Evolutionary conservation across 2,113 vertebrate genomes (phyloP), one percentile per base, ranked within the genome.

Genomic region (Podarcis raffonei): DNA sequence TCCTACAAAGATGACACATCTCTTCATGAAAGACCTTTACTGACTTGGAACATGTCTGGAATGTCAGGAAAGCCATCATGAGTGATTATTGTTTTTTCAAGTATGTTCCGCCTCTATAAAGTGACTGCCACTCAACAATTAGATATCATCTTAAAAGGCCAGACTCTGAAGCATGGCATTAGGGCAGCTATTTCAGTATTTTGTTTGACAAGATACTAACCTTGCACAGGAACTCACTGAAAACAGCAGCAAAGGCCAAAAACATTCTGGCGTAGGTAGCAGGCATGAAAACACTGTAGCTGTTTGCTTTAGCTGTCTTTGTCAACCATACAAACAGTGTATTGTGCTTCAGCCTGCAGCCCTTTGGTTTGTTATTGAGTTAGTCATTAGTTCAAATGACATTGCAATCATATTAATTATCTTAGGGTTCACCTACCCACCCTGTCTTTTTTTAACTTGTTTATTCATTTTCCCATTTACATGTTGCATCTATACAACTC

Each of bases 141-240:
- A 82, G 86, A 74, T 75, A 87, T 87, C 53, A 87, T 69, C 39
- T 88, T 42, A 83, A 88, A 88, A 88, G 69, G 87, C 71, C 87
- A 83, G 57, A 25, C 59, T 37, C 35, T 83, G 86, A 42, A 87
- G 27, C 69, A 30, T 42, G 79, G 32, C 32, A 74, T 65, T 42
- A 88, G n/a, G 62, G 30, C 53, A 48, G 25, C 48, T 88, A 42
- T 82, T 88, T 76, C 80, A 66, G 11, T 83, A 27, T 65, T 76
- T 83, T 27, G 32, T 66, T 75, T 88, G 87, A 76, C 37, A 82
- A 88, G 69, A 71, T n/a, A 75, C 37, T 27, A 39, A 27, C 57
- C 16, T 81, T 81, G 25, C 79, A 74, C 23, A 86, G 65, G 32
- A 79, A 86, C 79, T 83, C 69, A 76, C 20, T 53, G 39, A 69